Conservation (phyloP, 2,797 vertebrate species). For the Bovichtus variegatus region DNA sequence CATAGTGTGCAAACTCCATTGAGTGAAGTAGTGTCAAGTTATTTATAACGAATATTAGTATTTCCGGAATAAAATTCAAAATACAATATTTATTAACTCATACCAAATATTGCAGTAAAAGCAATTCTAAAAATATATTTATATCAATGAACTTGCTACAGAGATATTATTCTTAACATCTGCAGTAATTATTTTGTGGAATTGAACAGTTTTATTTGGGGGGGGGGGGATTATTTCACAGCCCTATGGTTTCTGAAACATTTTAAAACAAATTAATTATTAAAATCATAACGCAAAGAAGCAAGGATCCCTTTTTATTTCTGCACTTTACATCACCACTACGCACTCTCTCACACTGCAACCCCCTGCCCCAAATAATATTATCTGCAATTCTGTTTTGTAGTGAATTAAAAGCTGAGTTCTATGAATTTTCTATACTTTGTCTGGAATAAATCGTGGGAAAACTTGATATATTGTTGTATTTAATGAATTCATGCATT, state of each 20-base stretch:
- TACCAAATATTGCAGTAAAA: background rate
- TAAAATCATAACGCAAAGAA: no score
- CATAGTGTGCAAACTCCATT: background rate
- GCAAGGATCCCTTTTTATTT: no score
- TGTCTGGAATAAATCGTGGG: background rate
- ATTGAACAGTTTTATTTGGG: background rate
- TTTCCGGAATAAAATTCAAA: slow-evolving; percentile 4
- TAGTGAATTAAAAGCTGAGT: no score
- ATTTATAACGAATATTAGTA: accelerated
- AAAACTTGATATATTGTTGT: background rate
- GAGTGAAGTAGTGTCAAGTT: background rate
- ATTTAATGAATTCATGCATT: background rate
- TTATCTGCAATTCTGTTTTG: no score
- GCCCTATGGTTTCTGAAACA: background rate
- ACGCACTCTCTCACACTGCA: no score
- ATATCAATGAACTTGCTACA: background rate
- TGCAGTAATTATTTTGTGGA: no score
- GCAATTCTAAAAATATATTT: background rate
- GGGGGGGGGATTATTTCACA: background rate
- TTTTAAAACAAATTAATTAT: no score
- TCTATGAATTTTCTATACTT: no score
- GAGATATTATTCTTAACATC: background rate
- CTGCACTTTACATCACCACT: no score
- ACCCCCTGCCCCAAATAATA: no score
- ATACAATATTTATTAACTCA: background rate